Evolutionary conservation across 2,888 invertebrate species (phyloP).

Genomic region (Drosophila fulvimacula): DNA sequence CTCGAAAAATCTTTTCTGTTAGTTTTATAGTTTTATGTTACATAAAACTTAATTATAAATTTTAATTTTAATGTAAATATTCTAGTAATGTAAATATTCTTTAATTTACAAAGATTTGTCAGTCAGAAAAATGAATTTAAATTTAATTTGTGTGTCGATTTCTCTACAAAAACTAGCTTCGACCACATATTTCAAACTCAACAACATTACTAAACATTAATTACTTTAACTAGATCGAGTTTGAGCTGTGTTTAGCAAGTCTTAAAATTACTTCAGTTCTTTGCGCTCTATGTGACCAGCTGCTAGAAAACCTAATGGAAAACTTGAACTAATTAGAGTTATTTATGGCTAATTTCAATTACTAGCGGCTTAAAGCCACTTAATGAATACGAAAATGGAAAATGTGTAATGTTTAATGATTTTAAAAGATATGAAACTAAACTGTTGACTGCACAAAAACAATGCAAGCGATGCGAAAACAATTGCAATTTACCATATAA

Average conservation of each 20-base stretch:
- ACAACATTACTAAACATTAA: neutral
- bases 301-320: conserved; percentile 12
- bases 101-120: too few relatives aligned
- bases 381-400: conserved; percentile 31
- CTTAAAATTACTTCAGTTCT: neutral
- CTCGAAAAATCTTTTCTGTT: too few relatives aligned
- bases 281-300: conserved; percentile 7
- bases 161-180: too few relatives aligned
- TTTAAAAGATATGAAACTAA: conserved; percentile 30
- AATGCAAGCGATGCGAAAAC: conserved; percentile 28
- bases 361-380: conserved; percentile 34
- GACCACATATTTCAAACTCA: neutral
- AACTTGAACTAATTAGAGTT: conserved; percentile 15
- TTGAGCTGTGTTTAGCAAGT: neutral
- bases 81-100: too few relatives aligned
- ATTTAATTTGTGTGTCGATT: too few relatives aligned
- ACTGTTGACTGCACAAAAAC: conserved; percentile 44
- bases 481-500: conserved; percentile 49
- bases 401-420: conserved; percentile 17
- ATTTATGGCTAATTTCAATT: conserved; percentile 45
- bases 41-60: too few relatives aligned
- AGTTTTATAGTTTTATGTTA: too few relatives aligned
- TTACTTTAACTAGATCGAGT: neutral
- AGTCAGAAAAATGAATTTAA: too few relatives aligned
- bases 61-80: too few relatives aligned